Base-by-base conservation (phyloP, 2,797 vertebrate genomes). In the Erpetoichthys calabaricus region DNA sequence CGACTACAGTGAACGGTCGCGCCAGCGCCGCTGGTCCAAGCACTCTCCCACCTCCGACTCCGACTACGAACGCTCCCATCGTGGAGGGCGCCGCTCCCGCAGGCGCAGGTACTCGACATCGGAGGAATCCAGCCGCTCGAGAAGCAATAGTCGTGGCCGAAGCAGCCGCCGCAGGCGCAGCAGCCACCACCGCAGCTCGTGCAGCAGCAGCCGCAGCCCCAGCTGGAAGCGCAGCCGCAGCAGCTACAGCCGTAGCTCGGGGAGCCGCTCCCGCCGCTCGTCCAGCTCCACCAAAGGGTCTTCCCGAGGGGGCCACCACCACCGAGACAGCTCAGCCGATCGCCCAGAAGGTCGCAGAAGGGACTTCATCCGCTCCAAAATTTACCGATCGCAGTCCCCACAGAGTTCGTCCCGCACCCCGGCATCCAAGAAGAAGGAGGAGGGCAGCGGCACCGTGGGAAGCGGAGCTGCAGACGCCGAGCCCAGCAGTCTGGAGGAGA, bases 321-420 rank as follows among this genome's bases (percentile, higher is more conserved):
- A 86, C 56, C 85, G 91, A 0, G 90, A 69, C 3, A 91, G 91
- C 68, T 80, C 83, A 0, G 75, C 82, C 0, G 85, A 90, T 64
- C 69, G 91, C 82, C 68, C 83, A 0, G 75, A 82, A 6, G 75
- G 86, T 2, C 76, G 80, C 6, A 85, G 86, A 3, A 81, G 91
- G 51, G 89, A 94, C 72, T 97, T 97, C 65, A 95, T 92, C 78
- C 88, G 87, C 54, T 94, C 94, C 3, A 87, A 90, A 62, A 91
- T 97, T 68, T 98, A 97, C 59, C 91, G 92, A 45, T 97, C 92
- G 0, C 94, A 97, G 58, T 98, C 95, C 4, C 92, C 92, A 0
- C 89, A 91, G 42, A 89, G 88, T 8, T 86, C 88, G 60, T 78
- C 80, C 4, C 70, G 85, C 55, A 67, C 73, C 62, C 56, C 44